Conservation (phyloP, 2,797 vertebrate genomes). For the Anguilla obscura region DNA sequence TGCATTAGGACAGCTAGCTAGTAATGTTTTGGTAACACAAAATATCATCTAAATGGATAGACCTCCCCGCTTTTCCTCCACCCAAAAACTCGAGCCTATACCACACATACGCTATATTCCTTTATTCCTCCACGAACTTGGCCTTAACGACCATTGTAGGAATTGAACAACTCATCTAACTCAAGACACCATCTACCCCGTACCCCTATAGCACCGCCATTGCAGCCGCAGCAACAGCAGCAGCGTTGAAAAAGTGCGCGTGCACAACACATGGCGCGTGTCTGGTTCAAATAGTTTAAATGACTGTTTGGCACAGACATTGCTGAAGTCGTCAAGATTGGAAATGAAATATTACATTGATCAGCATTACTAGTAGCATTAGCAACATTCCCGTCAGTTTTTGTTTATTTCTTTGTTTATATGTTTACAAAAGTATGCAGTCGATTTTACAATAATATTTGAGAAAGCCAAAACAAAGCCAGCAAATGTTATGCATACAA, state of each 20-base stretch:
- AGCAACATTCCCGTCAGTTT: not conserved
- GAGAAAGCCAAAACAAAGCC: not conserved
- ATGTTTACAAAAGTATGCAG: not conserved
- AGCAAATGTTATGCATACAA: not conserved
- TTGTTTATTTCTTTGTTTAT: not conserved
- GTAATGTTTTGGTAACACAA: conserved; percentile 21
- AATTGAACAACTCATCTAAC: conserved; percentile 66
- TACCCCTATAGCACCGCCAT: conserved; percentile 62
- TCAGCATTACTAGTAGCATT: not conserved
- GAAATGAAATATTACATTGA: not conserved
- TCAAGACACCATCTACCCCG: conserved; percentile 42
- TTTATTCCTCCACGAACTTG: not conserved
- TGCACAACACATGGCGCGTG: conserved; percentile 42
- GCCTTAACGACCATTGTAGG: conserved; percentile 1
- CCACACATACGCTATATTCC: conserved; percentile 11
- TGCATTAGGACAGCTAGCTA: conserved; percentile 44
- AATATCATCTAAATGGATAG: not conserved
- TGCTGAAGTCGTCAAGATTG: not conserved
- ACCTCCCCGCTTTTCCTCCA: not conserved
- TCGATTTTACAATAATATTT: not conserved
- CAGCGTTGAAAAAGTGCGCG: conserved; percentile 53
- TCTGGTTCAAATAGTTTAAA: not conserved
- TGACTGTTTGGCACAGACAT: not conserved
- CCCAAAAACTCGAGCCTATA: not conserved
- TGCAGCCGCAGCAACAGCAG: conserved; percentile 67